These are phyloP conservation scores for Ruditapes philippinarum DNA, from an alignment of 1,140 invertebrate genomes.

Conservation along the genomic window DNA sequence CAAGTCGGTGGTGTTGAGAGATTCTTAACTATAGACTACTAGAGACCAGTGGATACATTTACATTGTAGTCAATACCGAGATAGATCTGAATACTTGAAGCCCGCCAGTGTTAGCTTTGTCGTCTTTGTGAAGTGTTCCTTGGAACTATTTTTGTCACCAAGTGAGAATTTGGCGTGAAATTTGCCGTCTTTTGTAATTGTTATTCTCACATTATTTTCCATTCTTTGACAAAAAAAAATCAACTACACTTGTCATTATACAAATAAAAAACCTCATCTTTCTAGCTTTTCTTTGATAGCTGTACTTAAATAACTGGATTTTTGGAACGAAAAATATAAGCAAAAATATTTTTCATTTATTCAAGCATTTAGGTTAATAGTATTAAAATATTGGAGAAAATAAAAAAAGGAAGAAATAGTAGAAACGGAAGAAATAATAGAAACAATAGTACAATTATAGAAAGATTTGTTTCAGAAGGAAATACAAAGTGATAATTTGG, in stretches of 20 bases:
- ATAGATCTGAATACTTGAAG: conserved; percentile 7
- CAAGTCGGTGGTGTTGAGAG: background rate
- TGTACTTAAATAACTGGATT: background rate
- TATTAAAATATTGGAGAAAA: too few species aligned
- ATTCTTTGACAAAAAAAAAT: background rate
- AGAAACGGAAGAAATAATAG: too few species aligned
- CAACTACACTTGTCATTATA: background rate
- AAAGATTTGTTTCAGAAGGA: background rate
- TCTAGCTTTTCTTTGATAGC: background rate
- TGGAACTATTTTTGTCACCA: conserved; percentile 9
- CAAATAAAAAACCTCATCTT: too few species aligned
- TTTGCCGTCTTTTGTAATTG: conserved; percentile 19
- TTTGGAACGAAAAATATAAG: background rate
- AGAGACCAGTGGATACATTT: background rate
- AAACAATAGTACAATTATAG: too few species aligned
- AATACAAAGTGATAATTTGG: background rate
- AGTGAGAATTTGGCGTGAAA: conserved; percentile 24
- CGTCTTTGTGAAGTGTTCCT: conserved; percentile 28
- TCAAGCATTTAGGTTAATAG: too few species aligned
- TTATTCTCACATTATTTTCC: background rate
- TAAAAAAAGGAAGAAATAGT: too few species aligned
- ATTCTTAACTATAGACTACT: background rate
- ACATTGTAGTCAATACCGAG: background rate
- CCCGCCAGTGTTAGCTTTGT: conserved; percentile 14
- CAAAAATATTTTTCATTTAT: too few species aligned